Percentiles rank a stretch among this genome's conserved stretches.
phyloP scores from a whole-genome alignment of 2,888 invertebrate species.

The Octonoba sinensis region DNA sequence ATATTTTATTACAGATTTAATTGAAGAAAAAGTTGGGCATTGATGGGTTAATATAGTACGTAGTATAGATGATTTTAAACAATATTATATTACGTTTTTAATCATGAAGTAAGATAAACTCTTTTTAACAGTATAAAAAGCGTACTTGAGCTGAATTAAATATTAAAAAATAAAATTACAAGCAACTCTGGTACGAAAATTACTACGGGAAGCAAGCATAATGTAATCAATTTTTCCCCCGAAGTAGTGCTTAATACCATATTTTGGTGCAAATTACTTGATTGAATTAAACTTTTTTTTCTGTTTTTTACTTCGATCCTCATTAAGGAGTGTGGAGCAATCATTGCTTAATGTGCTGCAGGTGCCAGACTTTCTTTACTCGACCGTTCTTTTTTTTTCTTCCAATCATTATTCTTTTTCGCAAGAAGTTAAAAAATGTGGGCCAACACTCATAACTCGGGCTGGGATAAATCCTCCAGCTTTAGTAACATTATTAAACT shows the following conservation, averaged over 20 bases:
- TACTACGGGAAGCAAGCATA: background rate
- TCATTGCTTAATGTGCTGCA: conserved; percentile 43
- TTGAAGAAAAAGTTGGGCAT: too few species aligned
- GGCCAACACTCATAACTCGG: conserved; percentile 22
- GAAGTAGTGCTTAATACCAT: conserved; percentile 52
- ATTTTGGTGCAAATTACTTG: conserved; percentile 61
- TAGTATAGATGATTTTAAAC: too few species aligned
- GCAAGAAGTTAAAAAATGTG: conserved; percentile 23
- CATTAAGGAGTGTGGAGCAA: conserved; percentile 55
- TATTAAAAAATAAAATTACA: too few species aligned
- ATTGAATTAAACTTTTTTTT: conserved; percentile 46
- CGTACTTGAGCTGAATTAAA: too few species aligned
- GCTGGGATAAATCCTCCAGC: conserved; percentile 16
- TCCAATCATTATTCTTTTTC: background rate
- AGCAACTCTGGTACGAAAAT: too few species aligned
- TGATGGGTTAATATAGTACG: too few species aligned
- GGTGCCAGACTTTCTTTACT: conserved; percentile 8
- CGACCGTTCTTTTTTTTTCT: conserved; percentile 15
- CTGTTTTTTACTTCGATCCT: conserved; percentile 15
- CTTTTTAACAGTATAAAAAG: too few species aligned
- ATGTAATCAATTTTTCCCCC: conserved; percentile 29
- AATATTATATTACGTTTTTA: too few species aligned
- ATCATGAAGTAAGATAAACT: too few species aligned
- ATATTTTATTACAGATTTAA: too few species aligned
- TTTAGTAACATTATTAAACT: conserved; percentile 37